A percentile compares a stretch with the other conserved stretches of the same genome.
Conservation (phyloP, 1,140 invertebrate genomes). For the Dreissena rostriformis region DNA sequence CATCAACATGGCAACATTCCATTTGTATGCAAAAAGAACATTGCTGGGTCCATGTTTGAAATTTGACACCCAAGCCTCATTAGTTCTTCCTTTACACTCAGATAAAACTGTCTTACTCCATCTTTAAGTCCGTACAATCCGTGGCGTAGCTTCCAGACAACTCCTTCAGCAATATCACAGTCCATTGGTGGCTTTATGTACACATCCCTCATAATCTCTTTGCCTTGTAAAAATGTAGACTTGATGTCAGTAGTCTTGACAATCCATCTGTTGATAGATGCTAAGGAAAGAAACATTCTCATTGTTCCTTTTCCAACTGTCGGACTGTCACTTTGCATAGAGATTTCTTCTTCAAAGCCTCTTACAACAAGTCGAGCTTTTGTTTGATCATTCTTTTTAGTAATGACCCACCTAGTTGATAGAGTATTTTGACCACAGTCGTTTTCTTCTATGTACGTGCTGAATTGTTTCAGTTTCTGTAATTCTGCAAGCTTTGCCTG, state of each 20-base stretch:
- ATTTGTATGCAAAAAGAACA: slow-evolving; percentile 40
- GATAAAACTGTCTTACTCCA: slow-evolving; percentile 43
- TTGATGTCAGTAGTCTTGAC: slow-evolving; percentile 63
- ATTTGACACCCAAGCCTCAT: slow-evolving; percentile 25
- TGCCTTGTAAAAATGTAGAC: slow-evolving; percentile 54
- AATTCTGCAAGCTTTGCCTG: slow-evolving; percentile 40
- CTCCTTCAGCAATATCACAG: slow-evolving; percentile 12
- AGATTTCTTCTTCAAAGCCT: slow-evolving; percentile 59
- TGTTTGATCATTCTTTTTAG: slow-evolving; percentile 47
- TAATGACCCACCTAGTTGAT: slow-evolving; percentile 53
- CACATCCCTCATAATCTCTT: slow-evolving; percentile 43
- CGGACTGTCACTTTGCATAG: slow-evolving; percentile 41
- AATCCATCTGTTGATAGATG: slow-evolving; percentile 49
- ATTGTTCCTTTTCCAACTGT: slow-evolving; percentile 54
- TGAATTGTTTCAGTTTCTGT: slow-evolving; percentile 36
- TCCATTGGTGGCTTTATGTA: slow-evolving; percentile 53
- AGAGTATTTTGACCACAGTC: slow-evolving; percentile 48
- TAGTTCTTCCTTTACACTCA: slow-evolving; percentile 33
- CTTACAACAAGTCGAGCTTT: slow-evolving; percentile 56
- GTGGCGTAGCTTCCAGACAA: slow-evolving; percentile 28
- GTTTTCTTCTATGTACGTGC: slow-evolving; percentile 39
- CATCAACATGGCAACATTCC: slow-evolving; percentile 48
- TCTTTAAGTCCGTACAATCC: slow-evolving; percentile 45
- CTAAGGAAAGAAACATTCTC: slow-evolving; percentile 46
- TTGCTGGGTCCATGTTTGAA: slow-evolving; percentile 35